Conservation (phyloP, 2,797 vertebrate genomes). For the Enteromius unitaeniatus region DNA sequence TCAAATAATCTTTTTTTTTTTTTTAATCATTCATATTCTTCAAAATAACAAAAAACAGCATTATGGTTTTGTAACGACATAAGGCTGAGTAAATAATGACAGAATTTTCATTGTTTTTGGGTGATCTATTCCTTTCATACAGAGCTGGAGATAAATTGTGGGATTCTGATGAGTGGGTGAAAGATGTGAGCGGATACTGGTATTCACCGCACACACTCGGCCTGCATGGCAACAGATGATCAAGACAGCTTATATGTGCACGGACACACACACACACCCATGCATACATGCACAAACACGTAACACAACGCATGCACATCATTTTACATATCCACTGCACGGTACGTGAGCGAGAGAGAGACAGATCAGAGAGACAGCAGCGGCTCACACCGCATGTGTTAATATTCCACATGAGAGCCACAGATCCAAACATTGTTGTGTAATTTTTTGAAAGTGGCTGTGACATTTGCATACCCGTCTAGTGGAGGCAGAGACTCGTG, state of each 20-base stretch:
- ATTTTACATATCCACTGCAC: slow-evolving; percentile 18
- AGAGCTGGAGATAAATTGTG: slow-evolving; percentile 9
- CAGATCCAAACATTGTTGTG: slow-evolving; percentile 46
- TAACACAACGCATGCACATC: slow-evolving; percentile 12
- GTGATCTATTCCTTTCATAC: slow-evolving; percentile 11
- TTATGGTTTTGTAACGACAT: neutral
- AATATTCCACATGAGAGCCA: slow-evolving; percentile 40
- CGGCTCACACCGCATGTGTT: slow-evolving; percentile 45
- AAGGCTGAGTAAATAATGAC: neutral
- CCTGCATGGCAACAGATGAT: slow-evolving; percentile 35
- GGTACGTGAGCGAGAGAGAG: neutral
- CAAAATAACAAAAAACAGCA: neutral
- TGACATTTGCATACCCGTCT: slow-evolving; percentile 25
- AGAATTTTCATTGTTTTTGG: slow-evolving; percentile 44
- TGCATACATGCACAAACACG: slow-evolving; percentile 16
- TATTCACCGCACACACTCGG: slow-evolving; percentile 24
- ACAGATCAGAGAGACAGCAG: slow-evolving; percentile 16
- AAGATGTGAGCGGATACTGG: slow-evolving; percentile 35
- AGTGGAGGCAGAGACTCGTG: slow-evolving; percentile 24
- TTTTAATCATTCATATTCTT: neutral
- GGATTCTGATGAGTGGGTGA: slow-evolving; percentile 52
- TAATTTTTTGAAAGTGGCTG: slow-evolving; percentile 39
- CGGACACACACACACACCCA: slow-evolving; percentile 41
- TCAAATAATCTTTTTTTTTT: no score
- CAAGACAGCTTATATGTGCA: slow-evolving; percentile 29